These are phyloP conservation scores for Balanococcus diminutus DNA, from an alignment of 2,888 invertebrate species.

Conservation along the genomic window DNA sequence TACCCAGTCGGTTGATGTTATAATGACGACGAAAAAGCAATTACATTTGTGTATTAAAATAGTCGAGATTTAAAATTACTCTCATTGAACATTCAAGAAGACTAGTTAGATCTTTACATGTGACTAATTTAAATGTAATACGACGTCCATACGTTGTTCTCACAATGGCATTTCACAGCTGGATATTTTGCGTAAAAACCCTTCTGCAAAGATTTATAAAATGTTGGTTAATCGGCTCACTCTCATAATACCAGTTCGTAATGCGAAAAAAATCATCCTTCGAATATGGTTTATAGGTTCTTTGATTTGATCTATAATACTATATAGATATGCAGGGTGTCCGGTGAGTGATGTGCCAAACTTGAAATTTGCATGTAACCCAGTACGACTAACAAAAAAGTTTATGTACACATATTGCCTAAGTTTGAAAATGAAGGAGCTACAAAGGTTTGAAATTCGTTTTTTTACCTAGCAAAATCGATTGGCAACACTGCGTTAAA, in stretches of 20 bases:
- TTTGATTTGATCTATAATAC: too few relatives aligned
- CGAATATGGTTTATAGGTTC: too few relatives aligned
- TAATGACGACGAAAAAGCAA: constrained; percentile 16
- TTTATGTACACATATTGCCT: too few relatives aligned
- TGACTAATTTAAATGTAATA: constrained; percentile 40
- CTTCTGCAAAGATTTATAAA: neutral
- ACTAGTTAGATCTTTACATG: constrained; percentile 38
- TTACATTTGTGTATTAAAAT: constrained; percentile 29
- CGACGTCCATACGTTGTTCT: constrained; percentile 31
- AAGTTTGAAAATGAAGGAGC: too few relatives aligned
- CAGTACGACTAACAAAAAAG: too few relatives aligned
- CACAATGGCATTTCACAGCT: constrained; percentile 14
- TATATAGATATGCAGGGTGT: too few relatives aligned
- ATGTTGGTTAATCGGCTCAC: constrained; percentile 5
- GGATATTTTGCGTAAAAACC: constrained; percentile 25
- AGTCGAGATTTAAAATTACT: constrained; percentile 27
- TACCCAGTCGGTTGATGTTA: neutral
- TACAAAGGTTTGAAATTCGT: too few relatives aligned
- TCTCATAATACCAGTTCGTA: neutral
- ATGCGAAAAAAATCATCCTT: neutral
- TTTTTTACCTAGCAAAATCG: too few relatives aligned
- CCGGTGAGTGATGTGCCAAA: too few relatives aligned
- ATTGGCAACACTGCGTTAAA: too few relatives aligned
- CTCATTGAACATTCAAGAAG: constrained; percentile 28
- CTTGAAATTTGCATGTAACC: too few relatives aligned